Evolutionary conservation across 2,888 invertebrate species (phyloP).

Genomic region (Melikaiella ostensackeni): DNA sequence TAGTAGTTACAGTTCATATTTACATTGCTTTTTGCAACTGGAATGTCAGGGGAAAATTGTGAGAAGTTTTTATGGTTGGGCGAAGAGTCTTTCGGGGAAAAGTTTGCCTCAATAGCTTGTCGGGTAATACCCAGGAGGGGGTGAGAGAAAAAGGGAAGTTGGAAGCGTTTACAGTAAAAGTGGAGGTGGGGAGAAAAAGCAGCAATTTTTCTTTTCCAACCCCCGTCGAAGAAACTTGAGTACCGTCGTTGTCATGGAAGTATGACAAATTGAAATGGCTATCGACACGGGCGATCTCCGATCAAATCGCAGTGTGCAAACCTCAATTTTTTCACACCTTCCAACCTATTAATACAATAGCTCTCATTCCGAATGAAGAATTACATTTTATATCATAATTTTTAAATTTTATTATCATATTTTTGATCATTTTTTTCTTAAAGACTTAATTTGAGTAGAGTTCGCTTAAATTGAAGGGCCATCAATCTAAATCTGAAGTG

Average conservation of each 20-base stretch:
- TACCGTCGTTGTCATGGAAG: conserved; percentile 46
- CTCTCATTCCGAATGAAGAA: background rate
- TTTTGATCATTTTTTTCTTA: no score
- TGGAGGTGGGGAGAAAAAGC: conserved; percentile 45
- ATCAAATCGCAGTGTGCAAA: conserved; percentile 45
- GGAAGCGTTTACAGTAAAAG: conserved; percentile 43
- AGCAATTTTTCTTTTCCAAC: conserved; percentile 59
- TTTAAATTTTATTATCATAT: no score
- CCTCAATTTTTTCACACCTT: conserved; percentile 10
- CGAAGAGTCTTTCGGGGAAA: conserved; percentile 54
- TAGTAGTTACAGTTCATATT: conserved; percentile 10
- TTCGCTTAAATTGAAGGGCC: no score
- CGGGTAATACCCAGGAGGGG: conserved; percentile 38
- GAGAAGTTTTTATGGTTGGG: conserved; percentile 61
- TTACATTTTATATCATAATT: background rate
- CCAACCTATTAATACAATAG: background rate
- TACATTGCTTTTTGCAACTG: conserved; percentile 30
- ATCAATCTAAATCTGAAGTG: no score
- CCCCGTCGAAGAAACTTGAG: conserved; percentile 32
- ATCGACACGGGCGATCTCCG: conserved; percentile 60
- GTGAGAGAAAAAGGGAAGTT: conserved; percentile 25
- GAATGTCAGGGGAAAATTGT: conserved; percentile 57
- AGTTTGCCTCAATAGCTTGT: conserved; percentile 36
- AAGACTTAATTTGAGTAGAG: no score
- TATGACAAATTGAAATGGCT: conserved; percentile 66